Conservation (phyloP, 2,888 invertebrate species). For the Drosophila setosimentum region DNA sequence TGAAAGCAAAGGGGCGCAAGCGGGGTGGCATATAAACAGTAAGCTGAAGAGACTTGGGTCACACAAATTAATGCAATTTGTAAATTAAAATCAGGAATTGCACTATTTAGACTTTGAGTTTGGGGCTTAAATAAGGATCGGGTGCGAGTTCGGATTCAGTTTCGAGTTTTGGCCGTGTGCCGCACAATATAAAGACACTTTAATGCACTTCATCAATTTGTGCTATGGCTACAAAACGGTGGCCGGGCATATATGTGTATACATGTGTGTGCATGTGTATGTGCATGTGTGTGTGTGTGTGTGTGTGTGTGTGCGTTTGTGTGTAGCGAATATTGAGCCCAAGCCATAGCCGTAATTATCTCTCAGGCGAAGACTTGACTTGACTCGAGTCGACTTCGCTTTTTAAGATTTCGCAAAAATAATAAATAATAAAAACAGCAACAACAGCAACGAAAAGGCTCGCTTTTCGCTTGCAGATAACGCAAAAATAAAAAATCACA, state of each 20-base stretch:
- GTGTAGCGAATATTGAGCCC: conserved; percentile 25
- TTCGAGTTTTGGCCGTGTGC: conserved; percentile 26
- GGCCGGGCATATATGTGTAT: conserved; percentile 15
- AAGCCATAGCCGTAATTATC: conserved; percentile 66
- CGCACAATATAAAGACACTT: conserved; percentile 82
- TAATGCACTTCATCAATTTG: conserved; percentile 74
- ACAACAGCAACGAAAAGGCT: conserved; percentile 43
- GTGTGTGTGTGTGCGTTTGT: conserved; percentile 1
- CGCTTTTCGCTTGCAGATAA: conserved; percentile 52
- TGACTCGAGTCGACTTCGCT: conserved; percentile 40
- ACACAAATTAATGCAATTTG: conserved; percentile 45
- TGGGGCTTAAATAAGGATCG: conserved; percentile 1
- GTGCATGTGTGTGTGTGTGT: neutral
- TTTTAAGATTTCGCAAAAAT: conserved; percentile 77
- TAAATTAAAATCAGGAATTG: conserved; percentile 39
- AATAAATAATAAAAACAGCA: conserved; percentile 70
- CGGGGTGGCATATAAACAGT: conserved; percentile 24
- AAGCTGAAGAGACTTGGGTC: neutral
- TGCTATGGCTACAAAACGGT: conserved; percentile 63
- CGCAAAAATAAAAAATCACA: conserved; percentile 36
- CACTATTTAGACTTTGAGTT: conserved; percentile 1
- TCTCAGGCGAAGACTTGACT: conserved; percentile 57
- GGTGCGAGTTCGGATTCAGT: conserved; percentile 2
- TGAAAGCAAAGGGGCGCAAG: neutral
- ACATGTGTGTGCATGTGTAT: neutral